phyloP scores from a whole-genome alignment of 2,888 invertebrate species.

The Lasius fuliginosus region DNA sequence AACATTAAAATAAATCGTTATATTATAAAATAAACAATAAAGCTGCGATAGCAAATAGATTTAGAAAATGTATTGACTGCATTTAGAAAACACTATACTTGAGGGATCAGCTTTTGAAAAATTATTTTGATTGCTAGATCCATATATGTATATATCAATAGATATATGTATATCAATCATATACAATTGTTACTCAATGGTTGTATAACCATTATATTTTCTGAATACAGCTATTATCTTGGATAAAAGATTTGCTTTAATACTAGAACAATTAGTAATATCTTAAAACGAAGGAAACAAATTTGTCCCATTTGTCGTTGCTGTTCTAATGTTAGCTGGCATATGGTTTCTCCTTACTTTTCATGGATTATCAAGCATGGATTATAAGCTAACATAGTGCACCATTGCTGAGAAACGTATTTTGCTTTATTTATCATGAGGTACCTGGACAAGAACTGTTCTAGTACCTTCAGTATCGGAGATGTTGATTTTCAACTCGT shows the following conservation, averaged over 20 bases:
- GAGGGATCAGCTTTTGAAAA: neutral
- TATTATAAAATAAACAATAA: constrained; percentile 5
- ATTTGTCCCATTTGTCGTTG: neutral
- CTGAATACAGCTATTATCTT: neutral
- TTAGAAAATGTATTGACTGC: neutral
- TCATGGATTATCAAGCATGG: neutral
- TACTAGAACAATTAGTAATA: neutral
- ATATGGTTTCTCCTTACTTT: neutral
- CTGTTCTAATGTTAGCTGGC: neutral
- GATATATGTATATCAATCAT: neutral
- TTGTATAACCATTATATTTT: neutral
- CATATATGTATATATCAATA: neutral
- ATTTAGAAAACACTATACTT: neutral
- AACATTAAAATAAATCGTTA: neutral
- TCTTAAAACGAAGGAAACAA: neutral
- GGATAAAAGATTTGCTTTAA: neutral
- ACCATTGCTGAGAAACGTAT: neutral
- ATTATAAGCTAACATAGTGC: neutral
- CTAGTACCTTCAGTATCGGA: constrained; percentile 83
- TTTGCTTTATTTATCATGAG: constrained; percentile 79
- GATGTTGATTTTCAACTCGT: constrained; percentile 84
- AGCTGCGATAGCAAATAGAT: neutral
- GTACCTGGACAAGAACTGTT: constrained; percentile 83
- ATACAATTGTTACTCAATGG: neutral
- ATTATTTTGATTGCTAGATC: neutral